Evolutionary conservation across 2,797 vertebrate genomes (phyloP).

Genomic region (Brachyrhaphis roseni): DNA sequence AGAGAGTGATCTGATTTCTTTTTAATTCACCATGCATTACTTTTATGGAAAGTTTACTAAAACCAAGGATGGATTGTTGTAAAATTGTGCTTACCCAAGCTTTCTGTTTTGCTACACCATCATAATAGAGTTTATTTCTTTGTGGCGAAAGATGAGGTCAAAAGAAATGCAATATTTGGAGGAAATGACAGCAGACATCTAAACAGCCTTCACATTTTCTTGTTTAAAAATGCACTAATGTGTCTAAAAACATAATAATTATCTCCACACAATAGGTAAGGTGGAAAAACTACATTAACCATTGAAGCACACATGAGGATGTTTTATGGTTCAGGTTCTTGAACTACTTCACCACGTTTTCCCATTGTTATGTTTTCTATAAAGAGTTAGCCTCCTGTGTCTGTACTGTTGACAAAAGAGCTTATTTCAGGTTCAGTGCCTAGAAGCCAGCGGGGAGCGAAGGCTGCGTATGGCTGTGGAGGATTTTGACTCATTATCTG

Average conservation of each 20-base stretch:
- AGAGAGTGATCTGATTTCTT: background rate
- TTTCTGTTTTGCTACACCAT: background rate
- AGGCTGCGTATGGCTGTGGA: conserved; percentile 6
- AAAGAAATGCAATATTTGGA: background rate
- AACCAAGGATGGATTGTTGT: background rate
- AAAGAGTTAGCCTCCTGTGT: background rate
- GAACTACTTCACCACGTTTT: background rate
- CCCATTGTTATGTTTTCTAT: background rate
- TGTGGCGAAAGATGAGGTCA: background rate
- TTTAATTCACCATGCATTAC: background rate
- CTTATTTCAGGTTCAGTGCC: conserved; percentile 17
- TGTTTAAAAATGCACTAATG: background rate
- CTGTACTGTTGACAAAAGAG: conserved; percentile 25
- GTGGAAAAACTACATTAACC: background rate
- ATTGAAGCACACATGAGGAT: background rate
- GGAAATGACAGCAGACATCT: background rate
- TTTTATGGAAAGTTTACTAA: background rate
- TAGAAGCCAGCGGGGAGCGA: conserved; percentile 2
- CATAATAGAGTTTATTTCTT: background rate
- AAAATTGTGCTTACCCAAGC: background rate
- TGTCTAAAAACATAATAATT: background rate
- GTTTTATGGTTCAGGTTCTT: background rate
- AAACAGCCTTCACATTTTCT: background rate
- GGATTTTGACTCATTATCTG: conserved; percentile 26
- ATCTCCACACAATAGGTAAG: background rate